Evolutionary conservation across 2,888 invertebrate species (phyloP), one percentile per base, ranked within the genome.

Genomic region (Ennomos fuscantarius): DNA sequence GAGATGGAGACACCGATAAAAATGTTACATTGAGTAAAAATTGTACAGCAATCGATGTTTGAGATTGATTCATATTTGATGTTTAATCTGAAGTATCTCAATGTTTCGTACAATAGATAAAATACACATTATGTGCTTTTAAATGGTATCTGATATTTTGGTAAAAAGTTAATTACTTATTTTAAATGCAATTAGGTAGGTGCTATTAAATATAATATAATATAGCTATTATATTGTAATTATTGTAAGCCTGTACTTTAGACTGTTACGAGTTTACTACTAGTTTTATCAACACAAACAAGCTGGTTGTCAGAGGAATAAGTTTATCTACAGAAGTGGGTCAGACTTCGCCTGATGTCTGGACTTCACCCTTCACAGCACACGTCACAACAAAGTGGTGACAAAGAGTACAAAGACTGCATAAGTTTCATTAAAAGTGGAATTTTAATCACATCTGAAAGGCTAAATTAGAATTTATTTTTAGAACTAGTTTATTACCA

Each of bases 361-460:
- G 51, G 52, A 57, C 51, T 47, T 52, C 48, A 24, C 40, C 45
- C 52, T 52, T 31, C 49, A 40, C 39, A 44, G 41, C 11, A n/a
- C 41, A 31, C 41, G 24, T 43, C 8, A 3, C 24, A 31, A 34
- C 44, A 36, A 15, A 48, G 49, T 12, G 24, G 43, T 31, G 15
- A 34, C 31, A 15, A 2, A 8, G 32, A 37, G 35, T 8, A 45
- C 41, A 53, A 54, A 37, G 32, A 54, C 24, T 12, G 9, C 9
- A 39, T 1, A 8, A 40, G 6, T 2, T 24, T 24, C 24, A 24
- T 24, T 24, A 2, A 24, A 24, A 24, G 24, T 24, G 2, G 0
- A 6, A 6, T 24, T 24, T 24, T 24, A 24, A 24, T 24, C 6
- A 24, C 24, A 24, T 24, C 24, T 24, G 24, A 24, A 6, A 24